Conservation (phyloP, 2,113 vertebrate species). For the Macroglossus sobrinus region DNA sequence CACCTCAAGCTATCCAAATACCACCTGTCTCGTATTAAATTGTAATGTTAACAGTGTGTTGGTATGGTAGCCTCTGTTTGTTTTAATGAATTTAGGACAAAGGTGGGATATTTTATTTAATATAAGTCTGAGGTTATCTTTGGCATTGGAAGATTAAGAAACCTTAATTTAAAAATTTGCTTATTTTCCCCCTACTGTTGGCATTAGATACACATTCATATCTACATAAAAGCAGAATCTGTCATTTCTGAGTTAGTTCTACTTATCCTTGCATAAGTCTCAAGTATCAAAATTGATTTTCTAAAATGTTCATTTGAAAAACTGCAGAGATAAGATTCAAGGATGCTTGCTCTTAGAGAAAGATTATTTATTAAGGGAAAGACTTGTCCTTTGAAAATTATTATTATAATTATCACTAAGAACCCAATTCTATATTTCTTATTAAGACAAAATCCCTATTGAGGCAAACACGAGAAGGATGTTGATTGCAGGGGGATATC, state of each 20-base stretch:
- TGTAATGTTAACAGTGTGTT: neutral
- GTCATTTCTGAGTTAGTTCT: slow-evolving; percentile 54
- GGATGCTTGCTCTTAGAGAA: slow-evolving; percentile 70
- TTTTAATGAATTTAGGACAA: slow-evolving; percentile 27
- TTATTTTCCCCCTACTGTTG: neutral
- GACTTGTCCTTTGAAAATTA: slow-evolving; percentile 73
- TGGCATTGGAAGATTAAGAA: neutral
- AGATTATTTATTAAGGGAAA: slow-evolving; percentile 76
- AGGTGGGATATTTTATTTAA: slow-evolving; percentile 1
- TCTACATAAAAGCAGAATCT: slow-evolving; percentile 46
- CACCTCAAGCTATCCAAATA: neutral
- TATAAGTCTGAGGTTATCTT: slow-evolving; percentile 24
- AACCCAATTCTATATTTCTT: slow-evolving; percentile 73
- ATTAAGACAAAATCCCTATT: slow-evolving; percentile 70
- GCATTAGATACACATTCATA: neutral
- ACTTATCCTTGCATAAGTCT: slow-evolving; percentile 54
- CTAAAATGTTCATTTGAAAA: slow-evolving; percentile 74
- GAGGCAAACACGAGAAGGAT: slow-evolving; percentile 60
- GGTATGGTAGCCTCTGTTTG: neutral
- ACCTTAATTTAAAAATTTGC: slow-evolving; percentile 16
- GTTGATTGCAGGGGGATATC: slow-evolving; percentile 68
- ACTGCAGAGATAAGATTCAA: slow-evolving; percentile 73
- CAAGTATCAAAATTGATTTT: slow-evolving; percentile 70
- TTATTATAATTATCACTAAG: slow-evolving; percentile 75
- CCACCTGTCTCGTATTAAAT: neutral